Conservation (phyloP, 2,797 vertebrate species). For the Anniella stebbinsi region DNA sequence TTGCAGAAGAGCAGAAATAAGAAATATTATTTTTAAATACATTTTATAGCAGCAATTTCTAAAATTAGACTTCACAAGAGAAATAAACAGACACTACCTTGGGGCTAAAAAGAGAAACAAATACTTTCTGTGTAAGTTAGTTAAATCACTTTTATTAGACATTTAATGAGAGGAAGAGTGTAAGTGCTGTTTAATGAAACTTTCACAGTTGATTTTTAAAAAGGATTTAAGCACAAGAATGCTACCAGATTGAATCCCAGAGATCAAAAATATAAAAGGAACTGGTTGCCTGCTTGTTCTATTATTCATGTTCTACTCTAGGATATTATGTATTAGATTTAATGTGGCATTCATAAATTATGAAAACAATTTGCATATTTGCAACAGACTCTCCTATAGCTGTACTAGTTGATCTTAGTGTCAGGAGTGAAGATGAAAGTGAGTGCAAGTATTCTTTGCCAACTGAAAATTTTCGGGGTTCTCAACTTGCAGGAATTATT, state of each 20-base stretch:
- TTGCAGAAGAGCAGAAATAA: neutral
- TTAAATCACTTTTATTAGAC: constrained; percentile 32
- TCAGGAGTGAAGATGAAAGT: constrained; percentile 38
- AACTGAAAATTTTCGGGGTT: neutral
- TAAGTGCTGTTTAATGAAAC: constrained; percentile 55
- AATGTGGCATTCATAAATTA: constrained; percentile 38
- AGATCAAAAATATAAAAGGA: constrained; percentile 52
- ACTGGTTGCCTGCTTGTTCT: constrained; percentile 37
- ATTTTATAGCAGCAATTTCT: neutral
- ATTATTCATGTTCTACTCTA: constrained; percentile 52
- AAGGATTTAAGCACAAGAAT: constrained; percentile 54
- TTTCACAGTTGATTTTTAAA: constrained; percentile 49
- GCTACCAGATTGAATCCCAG: constrained; percentile 20
- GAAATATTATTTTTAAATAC: neutral
- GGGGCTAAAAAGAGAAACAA: constrained; percentile 25
- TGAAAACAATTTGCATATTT: constrained; percentile 48
- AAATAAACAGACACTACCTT: neutral
- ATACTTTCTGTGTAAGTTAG: constrained; percentile 15
- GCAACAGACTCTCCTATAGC: constrained; percentile 31
- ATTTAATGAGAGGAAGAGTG: constrained; percentile 46
- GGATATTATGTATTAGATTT: neutral
- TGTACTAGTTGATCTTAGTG: constrained; percentile 37
- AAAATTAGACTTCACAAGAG: constrained; percentile 30
- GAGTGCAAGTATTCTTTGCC: neutral
- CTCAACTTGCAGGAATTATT: neutral